Conservation (phyloP, 1,140 invertebrate species). For the Drosophila guanche region DNA sequence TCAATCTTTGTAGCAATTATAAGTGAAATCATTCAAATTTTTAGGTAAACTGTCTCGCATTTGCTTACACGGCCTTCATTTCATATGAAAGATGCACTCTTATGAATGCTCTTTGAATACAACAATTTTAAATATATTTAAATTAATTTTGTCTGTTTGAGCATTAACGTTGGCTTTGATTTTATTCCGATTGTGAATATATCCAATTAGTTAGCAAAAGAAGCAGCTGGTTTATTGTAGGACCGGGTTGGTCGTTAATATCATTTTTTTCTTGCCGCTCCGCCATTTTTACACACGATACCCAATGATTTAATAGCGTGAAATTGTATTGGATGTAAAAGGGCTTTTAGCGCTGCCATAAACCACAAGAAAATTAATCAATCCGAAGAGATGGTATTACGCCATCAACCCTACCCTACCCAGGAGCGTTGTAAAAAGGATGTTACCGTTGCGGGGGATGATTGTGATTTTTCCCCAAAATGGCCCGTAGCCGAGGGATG, state of each 20-base stretch:
- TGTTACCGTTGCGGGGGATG: constrained; percentile 33
- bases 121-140: no score
- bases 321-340: constrained; percentile 61
- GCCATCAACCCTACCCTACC: constrained; percentile 43
- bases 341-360: constrained; percentile 71
- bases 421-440: constrained; percentile 4
- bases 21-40: no score
- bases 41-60: no score
- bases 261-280: constrained; percentile 49
- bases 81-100: no score
- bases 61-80: no score
- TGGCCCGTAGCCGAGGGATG: constrained; percentile 30
- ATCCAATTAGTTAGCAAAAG: constrained; percentile 1
- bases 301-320: constrained; percentile 68
- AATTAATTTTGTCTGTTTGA: no score
- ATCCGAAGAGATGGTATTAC: constrained; percentile 46
- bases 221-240: not conserved
- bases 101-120: no score
- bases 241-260: constrained; percentile 35
- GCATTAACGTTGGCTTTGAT: no score
- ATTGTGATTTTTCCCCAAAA: constrained; percentile 35
- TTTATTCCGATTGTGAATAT: no score
- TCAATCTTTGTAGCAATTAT: no score
- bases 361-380: constrained; percentile 63
- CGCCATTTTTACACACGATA: constrained; percentile 64